phyloP scores from a whole-genome alignment of 2,797 vertebrate species.

The Schizopygopsis malacanthus region DNA sequence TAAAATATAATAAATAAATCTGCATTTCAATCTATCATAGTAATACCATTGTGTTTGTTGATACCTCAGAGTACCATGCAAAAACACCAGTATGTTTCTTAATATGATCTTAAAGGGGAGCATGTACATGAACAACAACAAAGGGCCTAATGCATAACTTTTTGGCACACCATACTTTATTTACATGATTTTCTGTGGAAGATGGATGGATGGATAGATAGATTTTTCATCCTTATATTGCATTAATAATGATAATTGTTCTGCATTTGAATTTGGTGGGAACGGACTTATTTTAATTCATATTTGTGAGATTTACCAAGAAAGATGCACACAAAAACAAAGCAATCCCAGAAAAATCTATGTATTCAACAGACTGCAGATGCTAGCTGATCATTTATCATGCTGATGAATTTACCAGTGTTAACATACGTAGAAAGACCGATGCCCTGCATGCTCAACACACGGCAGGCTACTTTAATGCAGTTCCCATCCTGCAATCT shows the following conservation, averaged over 20 bases:
- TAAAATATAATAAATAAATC: neutral
- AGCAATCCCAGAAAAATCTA: neutral
- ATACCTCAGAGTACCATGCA: neutral
- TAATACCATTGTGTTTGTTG: neutral
- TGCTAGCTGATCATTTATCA: neutral
- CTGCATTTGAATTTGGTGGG: neutral
- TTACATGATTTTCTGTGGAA: neutral
- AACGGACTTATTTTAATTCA: neutral
- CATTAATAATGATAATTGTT: neutral
- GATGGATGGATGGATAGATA: neutral
- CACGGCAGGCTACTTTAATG: slow-evolving; percentile 48
- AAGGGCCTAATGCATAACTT: neutral
- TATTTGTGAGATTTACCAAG: neutral
- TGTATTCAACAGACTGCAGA: neutral
- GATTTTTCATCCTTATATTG: neutral
- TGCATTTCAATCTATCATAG: neutral
- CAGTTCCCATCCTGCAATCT: slow-evolving; percentile 39
- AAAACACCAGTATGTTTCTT: neutral
- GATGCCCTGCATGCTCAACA: slow-evolving; percentile 20
- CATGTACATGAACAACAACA: neutral
- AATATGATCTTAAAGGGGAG: neutral
- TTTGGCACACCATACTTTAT: slow-evolving; percentile 6
- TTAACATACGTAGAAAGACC: neutral
- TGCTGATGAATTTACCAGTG: neutral
- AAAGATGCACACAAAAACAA: neutral